These are phyloP conservation scores for Drosophila suzukii DNA, from an alignment of 1,140 invertebrate genomes.

Conservation along the genomic window DNA sequence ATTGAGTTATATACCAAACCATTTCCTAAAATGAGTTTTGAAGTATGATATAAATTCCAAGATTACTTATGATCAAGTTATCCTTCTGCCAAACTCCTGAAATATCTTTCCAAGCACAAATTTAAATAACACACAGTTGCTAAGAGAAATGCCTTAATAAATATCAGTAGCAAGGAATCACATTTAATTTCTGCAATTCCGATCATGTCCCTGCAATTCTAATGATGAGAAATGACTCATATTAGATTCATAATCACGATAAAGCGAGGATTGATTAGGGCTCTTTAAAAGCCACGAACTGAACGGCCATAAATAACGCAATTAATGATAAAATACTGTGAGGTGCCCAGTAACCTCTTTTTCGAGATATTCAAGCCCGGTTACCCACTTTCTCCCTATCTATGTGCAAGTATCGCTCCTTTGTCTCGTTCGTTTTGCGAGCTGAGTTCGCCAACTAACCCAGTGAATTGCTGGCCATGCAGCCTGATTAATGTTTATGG, in stretches of 20 bases:
- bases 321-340: constrained; percentile 38
- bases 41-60: too few relatives aligned
- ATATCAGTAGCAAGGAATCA: not conserved
- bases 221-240: constrained; percentile 30
- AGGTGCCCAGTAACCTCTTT: constrained; percentile 50
- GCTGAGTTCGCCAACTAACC: constrained; percentile 50
- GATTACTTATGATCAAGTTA: too few relatives aligned
- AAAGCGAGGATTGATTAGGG: constrained; percentile 40
- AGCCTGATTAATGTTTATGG: constrained; percentile 75
- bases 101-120: too few relatives aligned
- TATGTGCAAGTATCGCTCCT: constrained; percentile 49
- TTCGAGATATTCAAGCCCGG: constrained; percentile 17
- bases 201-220: constrained; percentile 9
- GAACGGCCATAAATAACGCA: constrained; percentile 37
- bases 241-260: constrained; percentile 43
- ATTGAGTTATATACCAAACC: too few relatives aligned
- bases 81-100: too few relatives aligned
- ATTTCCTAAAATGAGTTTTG: too few relatives aligned
- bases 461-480: constrained; percentile 42
- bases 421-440: constrained; percentile 21
- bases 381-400: constrained; percentile 46
- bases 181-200: not conserved
- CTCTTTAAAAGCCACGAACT: constrained; percentile 43
- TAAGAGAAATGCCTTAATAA: not conserved
- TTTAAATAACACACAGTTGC: too few relatives aligned